Evolutionary conservation across 1,140 invertebrate species (phyloP).

Genomic region (Pissodes strobi): DNA sequence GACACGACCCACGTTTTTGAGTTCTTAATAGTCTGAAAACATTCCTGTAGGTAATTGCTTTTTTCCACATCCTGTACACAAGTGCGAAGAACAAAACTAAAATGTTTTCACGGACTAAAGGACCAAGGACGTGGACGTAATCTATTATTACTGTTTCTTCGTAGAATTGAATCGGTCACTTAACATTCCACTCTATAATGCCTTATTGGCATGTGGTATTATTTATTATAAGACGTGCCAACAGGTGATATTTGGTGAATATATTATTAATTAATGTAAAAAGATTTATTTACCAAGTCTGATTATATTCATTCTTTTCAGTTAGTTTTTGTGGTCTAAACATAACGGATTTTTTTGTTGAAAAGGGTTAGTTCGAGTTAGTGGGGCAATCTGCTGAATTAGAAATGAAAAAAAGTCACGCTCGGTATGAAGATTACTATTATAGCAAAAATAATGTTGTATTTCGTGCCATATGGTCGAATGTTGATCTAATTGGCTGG

Average conservation of each 20-base stretch:
- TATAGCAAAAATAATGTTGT: too few relatives aligned
- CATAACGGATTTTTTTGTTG: neutral
- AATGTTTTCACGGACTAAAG: neutral
- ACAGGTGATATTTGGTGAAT: neutral
- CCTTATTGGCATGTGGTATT: neutral
- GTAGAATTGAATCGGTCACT: neutral
- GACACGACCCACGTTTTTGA: too few relatives aligned
- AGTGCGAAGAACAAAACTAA: too few relatives aligned
- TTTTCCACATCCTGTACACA: too few relatives aligned
- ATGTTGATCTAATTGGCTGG: too few relatives aligned
- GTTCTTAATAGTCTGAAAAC: too few relatives aligned
- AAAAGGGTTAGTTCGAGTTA: neutral
- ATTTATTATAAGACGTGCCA: neutral
- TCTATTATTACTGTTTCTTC: conserved; percentile 11
- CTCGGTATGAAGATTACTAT: too few relatives aligned
- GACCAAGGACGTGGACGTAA: conserved; percentile 3
- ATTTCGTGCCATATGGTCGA: too few relatives aligned
- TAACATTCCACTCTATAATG: neutral
- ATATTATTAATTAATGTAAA: neutral
- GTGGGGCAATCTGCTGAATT: neutral
- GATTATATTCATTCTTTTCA: neutral
- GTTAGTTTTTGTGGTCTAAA: neutral
- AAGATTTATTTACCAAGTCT: too few relatives aligned
- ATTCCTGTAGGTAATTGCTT: too few relatives aligned
- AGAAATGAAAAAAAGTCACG: too few relatives aligned